A percentile compares a stretch with the other conserved stretches of the same genome.
Conservation (phyloP, 1,140 invertebrate species). For the Chionoecetes opilio region DNA sequence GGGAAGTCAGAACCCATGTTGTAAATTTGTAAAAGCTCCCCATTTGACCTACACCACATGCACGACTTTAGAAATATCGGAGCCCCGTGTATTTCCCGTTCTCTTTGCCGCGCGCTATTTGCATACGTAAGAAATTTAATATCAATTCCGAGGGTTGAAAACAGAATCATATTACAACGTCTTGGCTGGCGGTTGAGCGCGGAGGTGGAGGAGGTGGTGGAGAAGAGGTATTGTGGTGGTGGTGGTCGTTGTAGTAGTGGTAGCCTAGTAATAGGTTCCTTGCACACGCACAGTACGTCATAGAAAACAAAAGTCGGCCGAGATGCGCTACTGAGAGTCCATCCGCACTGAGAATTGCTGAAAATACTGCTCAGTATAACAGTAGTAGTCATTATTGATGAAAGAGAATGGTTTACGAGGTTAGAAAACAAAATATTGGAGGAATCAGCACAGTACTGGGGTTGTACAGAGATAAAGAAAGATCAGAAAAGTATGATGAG, state of each 20-base stretch:
- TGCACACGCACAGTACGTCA: too few species aligned
- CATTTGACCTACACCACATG: conserved; percentile 71
- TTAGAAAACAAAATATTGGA: too few species aligned
- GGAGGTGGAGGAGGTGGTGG: not conserved
- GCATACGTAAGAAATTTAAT: conserved; percentile 70
- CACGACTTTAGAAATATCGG: conserved; percentile 66
- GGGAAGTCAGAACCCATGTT: not conserved
- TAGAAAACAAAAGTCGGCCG: too few species aligned
- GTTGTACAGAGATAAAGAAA: too few species aligned
- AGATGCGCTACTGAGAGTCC: too few species aligned
- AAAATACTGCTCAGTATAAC: too few species aligned
- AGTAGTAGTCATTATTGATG: too few species aligned
- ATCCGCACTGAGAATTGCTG: too few species aligned
- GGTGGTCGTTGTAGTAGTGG: not conserved
- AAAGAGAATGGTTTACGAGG: too few species aligned
- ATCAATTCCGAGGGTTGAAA: conserved; percentile 67
- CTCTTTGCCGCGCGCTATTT: conserved; percentile 41
- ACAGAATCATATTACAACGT: conserved; percentile 70
- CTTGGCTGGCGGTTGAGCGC: not conserved
- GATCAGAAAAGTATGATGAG: too few species aligned
- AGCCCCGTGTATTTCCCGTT: conserved; percentile 38
- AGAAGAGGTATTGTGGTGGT: not conserved
- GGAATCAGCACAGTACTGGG: too few species aligned
- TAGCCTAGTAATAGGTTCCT: not conserved
- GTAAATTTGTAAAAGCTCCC: conserved; percentile 65